A percentile compares a stretch with the other conserved stretches of the same genome.
phyloP scores from a whole-genome alignment of 2,797 vertebrate species.

The Oceanodroma leucorhoa region DNA sequence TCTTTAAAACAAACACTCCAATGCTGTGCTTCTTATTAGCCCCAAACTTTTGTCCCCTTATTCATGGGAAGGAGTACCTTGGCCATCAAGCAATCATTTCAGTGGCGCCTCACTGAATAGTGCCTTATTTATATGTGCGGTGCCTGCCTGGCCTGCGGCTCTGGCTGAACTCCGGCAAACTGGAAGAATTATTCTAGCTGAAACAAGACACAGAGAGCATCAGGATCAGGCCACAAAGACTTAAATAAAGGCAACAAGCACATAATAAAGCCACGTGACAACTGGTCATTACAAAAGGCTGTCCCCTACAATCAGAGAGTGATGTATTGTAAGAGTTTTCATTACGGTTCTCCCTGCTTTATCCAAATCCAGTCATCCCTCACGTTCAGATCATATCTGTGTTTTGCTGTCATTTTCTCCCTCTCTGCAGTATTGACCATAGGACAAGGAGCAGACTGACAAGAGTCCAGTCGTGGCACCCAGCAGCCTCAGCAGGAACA shows the following conservation, averaged over 20 bases:
- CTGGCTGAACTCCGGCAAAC: neutral
- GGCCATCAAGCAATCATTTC: neutral
- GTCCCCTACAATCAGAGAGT: neutral
- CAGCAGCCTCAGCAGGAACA: neutral
- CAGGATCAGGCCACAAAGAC: neutral
- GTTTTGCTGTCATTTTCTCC: neutral
- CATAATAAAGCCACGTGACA: constrained; percentile 16
- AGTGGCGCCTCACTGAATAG: neutral
- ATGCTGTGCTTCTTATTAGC: neutral
- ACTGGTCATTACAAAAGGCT: neutral
- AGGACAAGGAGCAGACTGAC: neutral
- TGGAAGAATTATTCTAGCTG: neutral
- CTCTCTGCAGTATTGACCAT: neutral
- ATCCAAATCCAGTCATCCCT: neutral
- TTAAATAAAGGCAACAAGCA: constrained; percentile 4
- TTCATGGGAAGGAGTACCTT: constrained; percentile 34
- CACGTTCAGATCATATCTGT: neutral
- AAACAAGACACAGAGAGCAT: neutral
- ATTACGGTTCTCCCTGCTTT: neutral
- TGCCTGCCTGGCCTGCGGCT: neutral
- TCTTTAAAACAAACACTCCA: constrained; percentile 49
- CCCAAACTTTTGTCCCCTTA: constrained; percentile 29
- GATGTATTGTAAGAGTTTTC: neutral
- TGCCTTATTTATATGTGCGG: neutral
- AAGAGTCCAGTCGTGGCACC: neutral